These are phyloP conservation scores for Hypomesus transpacificus DNA, from an alignment of 2,113 vertebrate species.

Conservation along the genomic window DNA sequence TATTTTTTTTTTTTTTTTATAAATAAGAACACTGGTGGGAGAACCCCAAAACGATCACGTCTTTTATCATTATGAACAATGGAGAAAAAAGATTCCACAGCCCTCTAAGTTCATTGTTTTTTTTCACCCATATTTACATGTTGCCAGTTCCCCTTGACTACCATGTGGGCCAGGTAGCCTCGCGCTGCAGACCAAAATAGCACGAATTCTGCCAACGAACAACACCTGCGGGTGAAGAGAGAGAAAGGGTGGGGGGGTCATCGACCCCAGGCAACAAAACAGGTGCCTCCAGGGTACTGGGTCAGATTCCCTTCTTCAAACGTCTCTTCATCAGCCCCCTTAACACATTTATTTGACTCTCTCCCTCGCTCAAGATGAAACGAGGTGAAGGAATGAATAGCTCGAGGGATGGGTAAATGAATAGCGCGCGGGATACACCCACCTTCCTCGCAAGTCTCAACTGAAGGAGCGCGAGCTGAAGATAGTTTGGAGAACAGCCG, in stretches of 20 bases:
- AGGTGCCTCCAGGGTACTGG: background rate
- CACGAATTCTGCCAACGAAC: background rate
- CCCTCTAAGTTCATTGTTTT: no score
- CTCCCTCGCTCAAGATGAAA: slow-evolving; percentile 49
- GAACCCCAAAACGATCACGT: no score
- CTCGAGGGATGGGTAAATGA: slow-evolving; percentile 53
- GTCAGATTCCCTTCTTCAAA: background rate
- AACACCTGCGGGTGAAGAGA: background rate
- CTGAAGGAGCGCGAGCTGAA: slow-evolving; percentile 22
- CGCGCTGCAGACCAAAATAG: background rate
- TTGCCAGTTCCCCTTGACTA: no score
- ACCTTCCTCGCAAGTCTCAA: slow-evolving; percentile 18
- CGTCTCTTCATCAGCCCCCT: background rate
- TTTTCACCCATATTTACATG: no score
- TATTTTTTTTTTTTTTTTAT: no score
- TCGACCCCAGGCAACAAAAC: no score
- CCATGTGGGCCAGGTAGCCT: no score
- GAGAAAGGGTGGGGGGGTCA: no score
- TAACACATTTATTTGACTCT: slow-evolving; percentile 27
- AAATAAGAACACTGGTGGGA: no score
- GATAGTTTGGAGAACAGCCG: slow-evolving; percentile 8
- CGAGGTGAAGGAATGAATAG: slow-evolving; percentile 34
- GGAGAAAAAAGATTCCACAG: no score
- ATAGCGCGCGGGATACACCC: slow-evolving; percentile 34
- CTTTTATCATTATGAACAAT: no score